Base-by-base conservation (phyloP, 2,888 invertebrate genomes). In the Taenaris catops region DNA sequence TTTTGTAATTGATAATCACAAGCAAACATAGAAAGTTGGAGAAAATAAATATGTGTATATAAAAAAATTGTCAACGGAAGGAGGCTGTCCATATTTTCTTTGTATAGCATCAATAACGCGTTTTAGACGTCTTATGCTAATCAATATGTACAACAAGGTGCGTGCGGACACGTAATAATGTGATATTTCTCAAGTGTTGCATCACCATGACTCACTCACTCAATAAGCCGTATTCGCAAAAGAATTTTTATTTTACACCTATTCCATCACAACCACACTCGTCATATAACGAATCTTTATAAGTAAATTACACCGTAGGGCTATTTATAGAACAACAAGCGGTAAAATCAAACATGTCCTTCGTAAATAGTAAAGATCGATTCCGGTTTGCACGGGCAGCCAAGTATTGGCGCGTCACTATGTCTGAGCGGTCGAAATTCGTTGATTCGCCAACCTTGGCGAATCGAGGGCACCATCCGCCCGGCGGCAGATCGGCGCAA, bases 401-500 rank as follows among this genome's bases (percentile, higher is more conserved):
- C 33, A n/a, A 29, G 28, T 28, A 14, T 19, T 20, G 38, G 27
- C 73, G 75, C 81, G 79, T 76, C 78, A 67, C 71, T 68, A 63
- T 55, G 80, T 81, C 80, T 80, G 67, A 49, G 58, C 51, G 54
- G 49, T 53, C 60, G 68, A 65, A 72, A 66, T 71, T 70, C 63
- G 65, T 67, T 74, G 80, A 76, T 78, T 79, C 71, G 74, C 73
- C 74, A 79, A 78, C 76, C 78, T 79, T 79, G 79, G 70, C 51
- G 55, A 68, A 72, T 69, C 72, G 76, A 74, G 75, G 71, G 63
- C 73, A 72, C 67, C 63, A 69, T 68, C 67, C 55, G 49, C 47
- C 49, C 48, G 48, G 48, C 51, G 51, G 62, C 62, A 53, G 58
- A 51, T 44, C 49, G 50, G 55, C 63, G 63, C 79, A 80, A 78